phyloP scores from a whole-genome alignment of 2,113 vertebrate species.

The Zapus hudsonius region DNA sequence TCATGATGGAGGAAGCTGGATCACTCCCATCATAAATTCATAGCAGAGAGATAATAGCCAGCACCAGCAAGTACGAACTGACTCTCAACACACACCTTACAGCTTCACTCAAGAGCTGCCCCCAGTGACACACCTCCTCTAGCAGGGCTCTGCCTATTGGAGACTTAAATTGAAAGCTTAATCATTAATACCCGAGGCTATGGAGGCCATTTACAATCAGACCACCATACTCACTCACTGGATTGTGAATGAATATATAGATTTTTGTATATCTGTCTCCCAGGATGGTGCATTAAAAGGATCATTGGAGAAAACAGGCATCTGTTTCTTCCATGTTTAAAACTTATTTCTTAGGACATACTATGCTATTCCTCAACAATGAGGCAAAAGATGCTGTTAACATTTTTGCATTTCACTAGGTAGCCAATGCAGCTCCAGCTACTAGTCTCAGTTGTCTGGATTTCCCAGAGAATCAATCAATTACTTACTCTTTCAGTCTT shows the following conservation, averaged over 20 bases:
- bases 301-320: not conserved
- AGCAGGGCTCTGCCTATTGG: too few species aligned
- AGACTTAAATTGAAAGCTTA: too few species aligned
- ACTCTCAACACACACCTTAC: too few species aligned
- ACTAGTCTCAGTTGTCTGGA: not conserved
- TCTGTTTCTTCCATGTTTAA: not conserved
- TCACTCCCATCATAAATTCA: too few species aligned
- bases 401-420: not conserved
- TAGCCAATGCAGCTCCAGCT: not conserved
- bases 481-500: not conserved
- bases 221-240: too few species aligned
- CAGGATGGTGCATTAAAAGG: not conserved
- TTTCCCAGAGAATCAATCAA: not conserved
- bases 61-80: too few species aligned
- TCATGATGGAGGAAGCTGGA: too few species aligned
- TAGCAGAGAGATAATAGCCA: too few species aligned
- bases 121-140: too few species aligned
- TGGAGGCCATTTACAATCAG: too few species aligned
- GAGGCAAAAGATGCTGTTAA: not conserved
- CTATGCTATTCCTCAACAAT: not conserved
- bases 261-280: not conserved
- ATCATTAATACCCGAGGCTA: too few species aligned
- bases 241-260: not conserved
- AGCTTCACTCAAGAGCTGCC: too few species aligned
- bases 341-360: not conserved